Evolutionary conservation across 2,113 vertebrate genomes (phyloP).

Genomic region (Eurypyga helias): DNA sequence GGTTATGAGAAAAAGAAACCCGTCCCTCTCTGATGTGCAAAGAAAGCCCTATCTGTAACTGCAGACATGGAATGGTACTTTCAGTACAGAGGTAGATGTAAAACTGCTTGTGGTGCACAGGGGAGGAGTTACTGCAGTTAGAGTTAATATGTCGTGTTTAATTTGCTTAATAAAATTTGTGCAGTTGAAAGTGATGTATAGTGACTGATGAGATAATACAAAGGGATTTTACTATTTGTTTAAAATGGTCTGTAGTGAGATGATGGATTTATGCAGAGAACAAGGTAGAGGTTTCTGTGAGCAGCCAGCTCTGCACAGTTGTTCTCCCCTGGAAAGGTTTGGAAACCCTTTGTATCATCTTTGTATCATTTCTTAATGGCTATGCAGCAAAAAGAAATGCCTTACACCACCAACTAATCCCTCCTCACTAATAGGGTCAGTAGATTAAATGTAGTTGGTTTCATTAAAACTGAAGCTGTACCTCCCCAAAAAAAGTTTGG

Average conservation of each 20-base stretch:
- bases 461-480: neutral
- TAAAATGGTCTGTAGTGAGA: neutral
- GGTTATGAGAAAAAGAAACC: neutral
- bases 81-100: neutral
- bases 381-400: neutral
- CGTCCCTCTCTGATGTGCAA: neutral
- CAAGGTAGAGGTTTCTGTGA: neutral
- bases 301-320: neutral
- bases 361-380: neutral
- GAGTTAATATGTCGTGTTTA: neutral
- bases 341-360: neutral
- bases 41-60: neutral
- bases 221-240: neutral
- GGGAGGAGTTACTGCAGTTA: neutral
- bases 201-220: neutral
- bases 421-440: rapidly evolving
- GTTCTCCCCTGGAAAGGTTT: neutral
- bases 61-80: neutral
- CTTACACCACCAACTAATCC: neutral
- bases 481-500: neutral
- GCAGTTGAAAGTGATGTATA: neutral
- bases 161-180: neutral
- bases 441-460: neutral
- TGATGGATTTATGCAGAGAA: neutral
- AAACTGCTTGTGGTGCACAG: neutral